Conservation (phyloP, 2,797 vertebrate genomes). For the Denticeps clupeoides region DNA sequence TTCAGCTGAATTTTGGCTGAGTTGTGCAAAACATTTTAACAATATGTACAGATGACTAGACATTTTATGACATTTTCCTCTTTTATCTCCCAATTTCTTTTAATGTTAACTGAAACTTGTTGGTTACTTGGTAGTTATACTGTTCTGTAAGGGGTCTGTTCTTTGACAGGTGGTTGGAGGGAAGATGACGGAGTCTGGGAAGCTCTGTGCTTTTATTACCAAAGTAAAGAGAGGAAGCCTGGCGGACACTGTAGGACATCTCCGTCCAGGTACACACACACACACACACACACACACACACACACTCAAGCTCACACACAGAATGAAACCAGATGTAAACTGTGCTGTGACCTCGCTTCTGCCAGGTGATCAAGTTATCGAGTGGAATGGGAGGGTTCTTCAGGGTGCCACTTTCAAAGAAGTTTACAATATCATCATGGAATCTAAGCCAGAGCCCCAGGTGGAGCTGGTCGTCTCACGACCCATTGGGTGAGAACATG, state of each 20-base stretch:
- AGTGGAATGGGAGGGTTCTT: conserved; percentile 86
- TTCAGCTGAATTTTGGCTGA: no score
- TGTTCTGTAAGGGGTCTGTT: no score
- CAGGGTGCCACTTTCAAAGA: conserved; percentile 94
- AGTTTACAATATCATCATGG: conserved; percentile 94
- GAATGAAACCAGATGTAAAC: no score
- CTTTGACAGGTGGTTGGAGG: conserved; percentile 87
- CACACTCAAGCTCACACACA: neutral
- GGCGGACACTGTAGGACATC: conserved; percentile 90
- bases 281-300: neutral
- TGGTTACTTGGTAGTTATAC: no score
- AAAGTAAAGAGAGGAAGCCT: conserved; percentile 97
- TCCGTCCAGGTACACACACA: conserved; percentile 74
- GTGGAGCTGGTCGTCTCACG: conserved; percentile 90
- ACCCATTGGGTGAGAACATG: conserved; percentile 70
- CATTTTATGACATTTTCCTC: no score
- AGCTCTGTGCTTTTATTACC: conserved; percentile 94
- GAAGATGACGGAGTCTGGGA: conserved; percentile 91
- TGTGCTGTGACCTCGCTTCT: neutral
- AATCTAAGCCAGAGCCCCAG: conserved; percentile 88
- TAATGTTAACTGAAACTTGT: neutral
- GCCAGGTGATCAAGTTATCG: conserved; percentile 89
- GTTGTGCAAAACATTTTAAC: no score
- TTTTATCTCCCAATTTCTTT: no score
- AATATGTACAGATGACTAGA: no score